Percentiles rank a stretch among this genome's conserved stretches.
phyloP scores from a whole-genome alignment of 2,888 invertebrate genomes.

The Brachylomia viminalis region DNA sequence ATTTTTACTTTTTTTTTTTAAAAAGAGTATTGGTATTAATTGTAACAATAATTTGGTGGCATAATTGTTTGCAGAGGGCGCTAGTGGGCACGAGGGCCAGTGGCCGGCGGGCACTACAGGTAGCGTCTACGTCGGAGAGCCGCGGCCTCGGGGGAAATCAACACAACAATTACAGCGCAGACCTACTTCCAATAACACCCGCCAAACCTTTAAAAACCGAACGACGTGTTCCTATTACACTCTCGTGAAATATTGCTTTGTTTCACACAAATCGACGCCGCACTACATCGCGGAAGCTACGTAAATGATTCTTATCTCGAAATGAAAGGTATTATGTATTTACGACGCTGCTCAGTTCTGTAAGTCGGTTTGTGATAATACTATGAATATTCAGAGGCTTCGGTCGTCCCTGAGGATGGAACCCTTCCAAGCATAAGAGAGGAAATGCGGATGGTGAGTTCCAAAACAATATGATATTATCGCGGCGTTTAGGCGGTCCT shows the following conservation, averaged over 20 bases:
- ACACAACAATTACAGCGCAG: constrained; percentile 88
- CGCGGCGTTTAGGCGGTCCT: constrained; percentile 88
- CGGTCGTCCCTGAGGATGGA: constrained; percentile 86
- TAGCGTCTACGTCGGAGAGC: constrained; percentile 77
- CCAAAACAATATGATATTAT: constrained; percentile 90
- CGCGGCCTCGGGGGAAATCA: constrained; percentile 87
- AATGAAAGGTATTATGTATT: constrained; percentile 83
- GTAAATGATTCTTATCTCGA: constrained; percentile 77
- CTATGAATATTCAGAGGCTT: constrained; percentile 88
- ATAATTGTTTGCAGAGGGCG: constrained; percentile 75
- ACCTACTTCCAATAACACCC: constrained; percentile 85
- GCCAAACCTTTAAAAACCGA: constrained; percentile 81
- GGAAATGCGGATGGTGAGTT: constrained; percentile 88
- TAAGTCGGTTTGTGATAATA: constrained; percentile 88
- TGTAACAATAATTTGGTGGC: constrained; percentile 55
- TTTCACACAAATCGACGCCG: constrained; percentile 60
- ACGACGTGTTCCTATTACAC: constrained; percentile 71
- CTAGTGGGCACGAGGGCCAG: constrained; percentile 27
- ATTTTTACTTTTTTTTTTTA: background rate
- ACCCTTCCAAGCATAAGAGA: constrained; percentile 89
- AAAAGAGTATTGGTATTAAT: constrained; percentile 13
- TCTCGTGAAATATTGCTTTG: constrained; percentile 64
- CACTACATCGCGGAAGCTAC: constrained; percentile 69
- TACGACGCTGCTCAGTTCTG: constrained; percentile 83
- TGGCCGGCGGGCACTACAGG: constrained; percentile 73